Base-by-base conservation (phyloP, 2,888 invertebrate genomes). In the Saturnia japonica region DNA sequence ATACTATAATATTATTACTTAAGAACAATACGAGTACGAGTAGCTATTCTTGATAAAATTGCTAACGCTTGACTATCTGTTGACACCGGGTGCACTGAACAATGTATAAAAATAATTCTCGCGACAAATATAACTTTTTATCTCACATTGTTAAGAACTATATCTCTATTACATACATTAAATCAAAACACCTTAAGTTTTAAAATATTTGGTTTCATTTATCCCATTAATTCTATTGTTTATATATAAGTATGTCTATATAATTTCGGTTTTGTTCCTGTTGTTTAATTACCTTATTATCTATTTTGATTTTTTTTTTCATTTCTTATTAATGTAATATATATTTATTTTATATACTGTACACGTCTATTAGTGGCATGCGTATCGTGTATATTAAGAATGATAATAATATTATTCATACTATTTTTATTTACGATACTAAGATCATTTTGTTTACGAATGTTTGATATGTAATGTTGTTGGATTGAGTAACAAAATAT, bases 41-140 rank as follows among this genome's bases (percentile, higher is more conserved):
- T n/a, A 16, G 1, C 47, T 54, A 76, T 74, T 75, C 71, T 71
- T 74, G 72, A 75, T 76, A 72, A 74, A 72, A 76, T 72, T 75
- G 72, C 73, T 72, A 68, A 66, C 73, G 74, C 72, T 72, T 70
- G 68, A 67, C 64, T 83, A 81, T 81, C 82, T 74, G 76, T 76
- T 74, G 77, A 77, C 78, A 76, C 74, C 75, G 68, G 74, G 74
- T 70, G 70, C 79, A 79, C 76, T 81, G 78, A 79, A 78, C 80
- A 75, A 82, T 79, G 82, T 76, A 79, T 86, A 87, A 86, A 87
- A 87, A 87, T 87, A 88, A 82, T 80, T 82, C 75, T 81, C 64
- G 78, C 74, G 76, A 84, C 80, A 83, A 82, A 83, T 83, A 86
- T 85, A 87, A 78, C 80, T 81, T 81, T 84, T 85, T 84, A 83